A percentile compares a stretch with the other conserved stretches of the same genome.
Evolutionary conservation across 2,888 invertebrate species (phyloP).

Genomic region (Tetanocera ferruginea): DNA sequence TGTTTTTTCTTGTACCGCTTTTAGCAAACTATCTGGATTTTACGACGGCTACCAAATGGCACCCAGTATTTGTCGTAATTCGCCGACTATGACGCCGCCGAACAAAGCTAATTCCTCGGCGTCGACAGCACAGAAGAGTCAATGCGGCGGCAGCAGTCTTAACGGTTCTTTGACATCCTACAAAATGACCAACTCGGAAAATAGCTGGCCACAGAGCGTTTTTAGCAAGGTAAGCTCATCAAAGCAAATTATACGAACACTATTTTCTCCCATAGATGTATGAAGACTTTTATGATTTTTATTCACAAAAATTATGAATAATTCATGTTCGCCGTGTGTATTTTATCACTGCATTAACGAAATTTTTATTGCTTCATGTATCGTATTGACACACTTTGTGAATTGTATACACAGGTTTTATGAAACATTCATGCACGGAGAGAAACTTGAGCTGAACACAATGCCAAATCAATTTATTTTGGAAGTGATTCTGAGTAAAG

Average conservation of each 20-base stretch:
- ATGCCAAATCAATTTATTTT: too few relatives aligned
- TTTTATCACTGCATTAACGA: too few relatives aligned
- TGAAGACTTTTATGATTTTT: too few relatives aligned
- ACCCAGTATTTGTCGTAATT: slow-evolving; percentile 70
- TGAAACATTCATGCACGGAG: too few relatives aligned
- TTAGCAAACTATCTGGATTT: slow-evolving; percentile 70
- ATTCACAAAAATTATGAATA: too few relatives aligned
- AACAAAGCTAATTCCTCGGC: slow-evolving; percentile 50
- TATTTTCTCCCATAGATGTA: not conserved
- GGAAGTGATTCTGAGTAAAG: too few relatives aligned
- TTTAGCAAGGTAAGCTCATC: slow-evolving; percentile 65
- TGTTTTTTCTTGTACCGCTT: slow-evolving; percentile 54
- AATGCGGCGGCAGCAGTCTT: slow-evolving; percentile 61
- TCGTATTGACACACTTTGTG: too few relatives aligned
- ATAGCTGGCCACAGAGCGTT: slow-evolving; percentile 67
- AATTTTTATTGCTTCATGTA: too few relatives aligned
- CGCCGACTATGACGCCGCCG: slow-evolving; percentile 60
- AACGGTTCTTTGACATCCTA: slow-evolving; percentile 65
- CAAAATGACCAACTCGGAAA: slow-evolving; percentile 66
- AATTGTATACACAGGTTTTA: too few relatives aligned
- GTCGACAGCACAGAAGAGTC: slow-evolving; percentile 53
- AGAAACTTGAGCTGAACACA: too few relatives aligned
- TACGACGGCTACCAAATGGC: slow-evolving; percentile 71
- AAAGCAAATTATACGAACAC: slow-evolving; percentile 10
- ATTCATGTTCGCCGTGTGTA: too few relatives aligned